phyloP scores from a whole-genome alignment of 2,888 invertebrate genomes.

The Clanis bilineata region DNA sequence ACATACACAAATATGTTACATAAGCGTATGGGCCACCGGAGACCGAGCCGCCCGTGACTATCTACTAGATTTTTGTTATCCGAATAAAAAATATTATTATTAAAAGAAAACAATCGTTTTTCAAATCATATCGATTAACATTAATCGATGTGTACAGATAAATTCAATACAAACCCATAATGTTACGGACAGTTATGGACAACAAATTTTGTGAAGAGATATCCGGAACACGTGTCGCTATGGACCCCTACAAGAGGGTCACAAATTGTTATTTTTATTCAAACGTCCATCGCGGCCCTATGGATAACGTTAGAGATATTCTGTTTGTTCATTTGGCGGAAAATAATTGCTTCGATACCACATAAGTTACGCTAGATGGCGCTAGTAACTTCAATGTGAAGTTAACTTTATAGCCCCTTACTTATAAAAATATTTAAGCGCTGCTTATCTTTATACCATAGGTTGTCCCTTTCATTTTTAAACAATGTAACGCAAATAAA shows the following conservation, averaged over 20 bases:
- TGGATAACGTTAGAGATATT: slow-evolving; percentile 7
- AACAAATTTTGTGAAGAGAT: slow-evolving; percentile 25
- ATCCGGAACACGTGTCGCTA: slow-evolving; percentile 40
- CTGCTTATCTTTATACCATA: too few relatives aligned
- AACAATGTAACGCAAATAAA: too few relatives aligned
- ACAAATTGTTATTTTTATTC: slow-evolving; percentile 41
- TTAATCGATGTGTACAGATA: not conserved
- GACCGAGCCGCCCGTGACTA: too few relatives aligned
- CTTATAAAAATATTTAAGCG: too few relatives aligned
- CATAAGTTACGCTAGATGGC: not conserved
- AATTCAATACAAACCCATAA: slow-evolving; percentile 1
- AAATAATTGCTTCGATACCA: not conserved
- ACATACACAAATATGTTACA: too few relatives aligned
- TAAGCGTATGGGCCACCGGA: too few relatives aligned
- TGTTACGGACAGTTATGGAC: slow-evolving; percentile 19
- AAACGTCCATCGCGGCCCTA: slow-evolving; percentile 31
- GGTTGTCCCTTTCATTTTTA: too few relatives aligned
- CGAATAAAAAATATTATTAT: too few relatives aligned
- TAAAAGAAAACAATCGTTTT: too few relatives aligned
- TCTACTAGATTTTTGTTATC: too few relatives aligned
- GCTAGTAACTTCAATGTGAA: not conserved
- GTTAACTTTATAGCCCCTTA: too few relatives aligned
- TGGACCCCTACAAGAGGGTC: slow-evolving; percentile 30
- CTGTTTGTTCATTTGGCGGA: slow-evolving; percentile 20
- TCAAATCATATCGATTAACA: not conserved